These are phyloP conservation scores for Trichomycterus rosablanca DNA, from an alignment of 2,113 vertebrate species.

Conservation along the genomic window DNA sequence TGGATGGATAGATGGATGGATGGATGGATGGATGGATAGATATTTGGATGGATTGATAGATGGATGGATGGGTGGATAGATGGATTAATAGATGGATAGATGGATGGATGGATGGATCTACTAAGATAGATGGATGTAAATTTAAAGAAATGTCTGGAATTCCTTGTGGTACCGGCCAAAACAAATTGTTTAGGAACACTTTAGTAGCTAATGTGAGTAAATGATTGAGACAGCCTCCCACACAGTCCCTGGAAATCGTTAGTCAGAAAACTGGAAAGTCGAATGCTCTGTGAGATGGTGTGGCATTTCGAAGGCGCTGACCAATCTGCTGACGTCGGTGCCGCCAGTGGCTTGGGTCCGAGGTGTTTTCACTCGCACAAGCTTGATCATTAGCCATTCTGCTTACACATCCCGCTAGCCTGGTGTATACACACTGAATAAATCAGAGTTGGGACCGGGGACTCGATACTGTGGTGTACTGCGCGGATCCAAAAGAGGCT, in stretches of 20 bases:
- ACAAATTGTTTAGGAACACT: no score
- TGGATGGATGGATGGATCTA: no score
- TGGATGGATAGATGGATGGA: no score
- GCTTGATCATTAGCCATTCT: constrained; percentile 2
- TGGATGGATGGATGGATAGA: no score
- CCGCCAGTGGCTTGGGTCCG: not conserved
- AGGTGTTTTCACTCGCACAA: not conserved
- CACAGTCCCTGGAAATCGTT: no score
- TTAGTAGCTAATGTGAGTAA: no score
- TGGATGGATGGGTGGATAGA: no score
- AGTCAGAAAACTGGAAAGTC: not conserved
- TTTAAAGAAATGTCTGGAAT: no score
- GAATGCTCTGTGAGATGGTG: not conserved
- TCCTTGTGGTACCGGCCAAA: no score
- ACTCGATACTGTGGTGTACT: not conserved
- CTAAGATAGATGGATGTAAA: no score
- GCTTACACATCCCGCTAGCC: not conserved
- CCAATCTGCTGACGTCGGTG: not conserved
- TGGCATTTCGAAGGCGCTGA: not conserved
- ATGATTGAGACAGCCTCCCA: not conserved
- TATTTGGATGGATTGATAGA: no score
- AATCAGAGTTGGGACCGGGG: not conserved
- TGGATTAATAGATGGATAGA: no score
- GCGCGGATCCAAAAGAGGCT: constrained; percentile 26
- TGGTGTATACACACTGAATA: not conserved